Evolutionary conservation across 2,888 invertebrate species (phyloP).

Genomic region (Automeris io): DNA sequence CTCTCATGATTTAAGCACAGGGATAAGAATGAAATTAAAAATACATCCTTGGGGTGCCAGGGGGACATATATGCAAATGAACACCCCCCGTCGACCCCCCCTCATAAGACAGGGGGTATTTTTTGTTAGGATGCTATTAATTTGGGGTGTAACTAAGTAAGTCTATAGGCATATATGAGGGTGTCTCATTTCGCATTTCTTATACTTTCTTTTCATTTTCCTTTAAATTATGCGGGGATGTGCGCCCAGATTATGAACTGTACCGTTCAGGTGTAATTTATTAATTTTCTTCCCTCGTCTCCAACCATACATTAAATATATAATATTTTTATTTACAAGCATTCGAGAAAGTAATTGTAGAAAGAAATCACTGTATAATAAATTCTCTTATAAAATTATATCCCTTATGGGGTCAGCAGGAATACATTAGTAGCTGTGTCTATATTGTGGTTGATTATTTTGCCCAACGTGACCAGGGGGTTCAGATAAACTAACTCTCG

Average conservation of each 20-base stretch:
- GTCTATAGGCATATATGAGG: slow-evolving; percentile 51
- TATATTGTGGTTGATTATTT: too few relatives aligned
- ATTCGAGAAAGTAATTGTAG: neutral
- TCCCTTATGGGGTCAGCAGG: too few relatives aligned
- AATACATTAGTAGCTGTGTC: too few relatives aligned
- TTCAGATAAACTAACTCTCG: too few relatives aligned
- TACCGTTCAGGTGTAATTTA: slow-evolving; percentile 55
- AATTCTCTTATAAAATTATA: too few relatives aligned
- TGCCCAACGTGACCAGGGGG: too few relatives aligned
- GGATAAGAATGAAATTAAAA: slow-evolving; percentile 78
- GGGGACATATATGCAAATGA: slow-evolving; percentile 77
- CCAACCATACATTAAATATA: neutral
- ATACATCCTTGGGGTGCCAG: slow-evolving; percentile 75
- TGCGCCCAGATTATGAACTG: slow-evolving; percentile 59
- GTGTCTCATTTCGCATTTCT: slow-evolving; percentile 34
- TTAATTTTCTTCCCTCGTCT: slow-evolving; percentile 24
- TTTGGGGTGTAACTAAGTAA: slow-evolving; percentile 73
- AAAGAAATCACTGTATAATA: too few relatives aligned
- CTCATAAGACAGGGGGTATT: slow-evolving; percentile 69
- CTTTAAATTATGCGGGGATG: slow-evolving; percentile 65
- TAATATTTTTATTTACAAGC: neutral
- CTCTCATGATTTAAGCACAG: slow-evolving; percentile 76
- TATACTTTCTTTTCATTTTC: slow-evolving; percentile 44
- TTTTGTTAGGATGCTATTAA: slow-evolving; percentile 77
- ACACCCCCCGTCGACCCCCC: slow-evolving; percentile 38